phyloP scores from a whole-genome alignment of 2,113 vertebrate genomes.

The Tragelaphus imberbis region DNA sequence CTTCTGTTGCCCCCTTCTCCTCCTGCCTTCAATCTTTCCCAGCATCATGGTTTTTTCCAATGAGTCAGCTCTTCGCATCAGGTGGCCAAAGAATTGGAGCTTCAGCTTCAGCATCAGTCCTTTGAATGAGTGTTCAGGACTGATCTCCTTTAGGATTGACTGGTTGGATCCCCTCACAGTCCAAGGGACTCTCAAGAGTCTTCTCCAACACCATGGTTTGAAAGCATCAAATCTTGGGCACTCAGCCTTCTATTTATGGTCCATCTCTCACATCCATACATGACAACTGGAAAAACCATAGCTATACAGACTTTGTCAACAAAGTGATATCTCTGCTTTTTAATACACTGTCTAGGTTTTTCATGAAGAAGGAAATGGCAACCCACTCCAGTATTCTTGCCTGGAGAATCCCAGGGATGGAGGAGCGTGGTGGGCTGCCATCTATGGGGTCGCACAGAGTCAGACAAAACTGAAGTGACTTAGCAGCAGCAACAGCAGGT shows the following conservation, averaged over 20 bases:
- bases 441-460: background rate
- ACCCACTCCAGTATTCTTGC: background rate
- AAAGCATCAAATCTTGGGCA: background rate
- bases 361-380: background rate
- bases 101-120: background rate
- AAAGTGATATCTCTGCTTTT: background rate
- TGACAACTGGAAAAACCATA: background rate
- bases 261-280: background rate
- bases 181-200: background rate
- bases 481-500: background rate
- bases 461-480: fast-evolving
- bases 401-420: background rate
- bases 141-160: background rate
- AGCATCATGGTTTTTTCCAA: background rate
- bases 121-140: background rate
- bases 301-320: background rate
- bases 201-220: background rate
- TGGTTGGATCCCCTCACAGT: fast-evolving
- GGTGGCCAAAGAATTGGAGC: background rate
- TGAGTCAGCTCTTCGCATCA: background rate
- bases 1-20: background rate
- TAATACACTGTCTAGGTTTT: background rate
- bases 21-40: background rate
- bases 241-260: background rate
- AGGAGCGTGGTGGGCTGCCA: background rate